These are phyloP conservation scores for Channa argus DNA, from an alignment of 2,113 vertebrate species.

Conservation along the genomic window DNA sequence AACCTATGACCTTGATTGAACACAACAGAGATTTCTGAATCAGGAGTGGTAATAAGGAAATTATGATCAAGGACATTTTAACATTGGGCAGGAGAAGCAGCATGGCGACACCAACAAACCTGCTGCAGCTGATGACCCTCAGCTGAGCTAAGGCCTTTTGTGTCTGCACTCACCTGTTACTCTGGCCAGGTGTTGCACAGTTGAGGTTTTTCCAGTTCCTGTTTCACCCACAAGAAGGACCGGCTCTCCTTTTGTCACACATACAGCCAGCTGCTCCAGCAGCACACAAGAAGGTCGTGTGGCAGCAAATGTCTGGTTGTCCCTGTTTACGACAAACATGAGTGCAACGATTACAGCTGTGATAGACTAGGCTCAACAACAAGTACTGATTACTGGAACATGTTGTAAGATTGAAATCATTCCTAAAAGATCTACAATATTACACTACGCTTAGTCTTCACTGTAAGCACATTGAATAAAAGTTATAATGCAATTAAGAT, in stretches of 20 bases:
- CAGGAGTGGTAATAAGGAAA: background rate
- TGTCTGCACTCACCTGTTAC: constrained; percentile 83
- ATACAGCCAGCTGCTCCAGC: constrained; percentile 93
- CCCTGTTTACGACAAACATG: constrained; percentile 67
- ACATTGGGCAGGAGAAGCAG: background rate
- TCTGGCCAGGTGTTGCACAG: constrained; percentile 92
- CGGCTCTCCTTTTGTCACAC: constrained; percentile 90
- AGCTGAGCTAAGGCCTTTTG: background rate
- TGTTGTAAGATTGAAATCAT: background rate
- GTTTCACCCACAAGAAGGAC: constrained; percentile 97
- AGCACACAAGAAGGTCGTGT: constrained; percentile 91
- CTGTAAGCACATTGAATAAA: too few species aligned
- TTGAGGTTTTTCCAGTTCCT: constrained; percentile 96
- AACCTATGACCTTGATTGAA: constrained; percentile 87
- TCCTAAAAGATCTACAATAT: background rate
- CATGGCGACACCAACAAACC: too few species aligned
- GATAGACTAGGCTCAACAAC: too few species aligned
- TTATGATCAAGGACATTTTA: background rate
- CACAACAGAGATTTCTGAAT: constrained; percentile 1
- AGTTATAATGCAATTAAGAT: too few species aligned
- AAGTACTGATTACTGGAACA: background rate
- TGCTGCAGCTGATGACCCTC: too few species aligned
- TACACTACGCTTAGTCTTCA: background rate
- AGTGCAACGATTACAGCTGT: background rate
- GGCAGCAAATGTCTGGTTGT: constrained; percentile 90